These are phyloP conservation scores for Chaenogobius annularis DNA, from an alignment of 2,113 vertebrate genomes.

Conservation along the genomic window DNA sequence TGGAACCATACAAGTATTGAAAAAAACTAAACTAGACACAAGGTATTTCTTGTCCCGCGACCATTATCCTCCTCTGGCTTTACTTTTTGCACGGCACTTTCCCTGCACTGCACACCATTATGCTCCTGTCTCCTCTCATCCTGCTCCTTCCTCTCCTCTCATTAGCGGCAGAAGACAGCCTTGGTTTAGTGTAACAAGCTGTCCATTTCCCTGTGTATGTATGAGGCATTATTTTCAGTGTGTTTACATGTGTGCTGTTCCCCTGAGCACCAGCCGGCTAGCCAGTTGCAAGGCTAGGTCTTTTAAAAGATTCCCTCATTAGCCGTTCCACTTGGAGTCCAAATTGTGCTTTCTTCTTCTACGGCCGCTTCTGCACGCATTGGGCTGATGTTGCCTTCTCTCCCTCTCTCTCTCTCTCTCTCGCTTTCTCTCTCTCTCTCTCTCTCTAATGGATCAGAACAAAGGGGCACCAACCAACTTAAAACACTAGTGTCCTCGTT, in stretches of 20 bases:
- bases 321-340: conserved; percentile 56
- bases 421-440: conserved; percentile 49
- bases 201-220: conserved; percentile 15
- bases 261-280: conserved; percentile 31
- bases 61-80: conserved; percentile 11
- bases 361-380: conserved; percentile 50
- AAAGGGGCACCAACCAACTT: conserved; percentile 39
- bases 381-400: conserved; percentile 52
- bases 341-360: conserved; percentile 56
- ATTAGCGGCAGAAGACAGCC: conserved; percentile 48
- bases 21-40: not conserved
- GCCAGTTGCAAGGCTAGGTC: conserved; percentile 45
- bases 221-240: conserved; percentile 9
- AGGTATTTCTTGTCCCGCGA: conserved; percentile 18
- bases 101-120: conserved; percentile 39
- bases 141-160: conserved; percentile 42
- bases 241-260: conserved; percentile 32
- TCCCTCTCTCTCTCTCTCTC: conserved; percentile 45
- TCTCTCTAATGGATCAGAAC: conserved; percentile 65
- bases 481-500: conserved; percentile 14
- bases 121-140: conserved; percentile 28
- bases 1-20: not conserved
- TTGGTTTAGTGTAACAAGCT: conserved; percentile 34
- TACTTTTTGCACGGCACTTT: conserved; percentile 26
- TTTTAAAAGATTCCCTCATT: conserved; percentile 67